phyloP scores from a whole-genome alignment of 1,140 invertebrate species.

The Goniozus legneri region DNA sequence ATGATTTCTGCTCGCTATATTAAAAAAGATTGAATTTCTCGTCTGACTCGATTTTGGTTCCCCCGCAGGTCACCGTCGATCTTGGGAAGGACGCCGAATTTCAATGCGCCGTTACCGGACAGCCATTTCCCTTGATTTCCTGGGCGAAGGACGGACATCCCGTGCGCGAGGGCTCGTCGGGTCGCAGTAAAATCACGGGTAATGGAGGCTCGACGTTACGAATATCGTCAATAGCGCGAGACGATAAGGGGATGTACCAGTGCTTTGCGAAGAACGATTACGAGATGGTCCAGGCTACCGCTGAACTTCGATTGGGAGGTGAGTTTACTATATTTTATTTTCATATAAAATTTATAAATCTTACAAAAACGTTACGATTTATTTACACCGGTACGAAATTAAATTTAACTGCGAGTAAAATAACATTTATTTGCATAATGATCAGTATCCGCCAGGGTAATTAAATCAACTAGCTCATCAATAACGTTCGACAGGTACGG shows the following conservation, averaged over 20 bases:
- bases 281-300: slow-evolving; percentile 79
- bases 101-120: slow-evolving; percentile 81
- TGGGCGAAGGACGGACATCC: slow-evolving; percentile 83
- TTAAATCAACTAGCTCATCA: no score
- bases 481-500: no score
- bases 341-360: background rate
- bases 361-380: no score
- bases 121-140: slow-evolving; percentile 73
- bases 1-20: no score
- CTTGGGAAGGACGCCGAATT: slow-evolving; percentile 77
- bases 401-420: no score
- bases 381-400: no score
- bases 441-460: no score
- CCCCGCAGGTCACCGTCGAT: slow-evolving; percentile 63
- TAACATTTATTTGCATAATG: no score
- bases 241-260: slow-evolving; percentile 85
- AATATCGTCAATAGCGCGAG: slow-evolving; percentile 68
- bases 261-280: slow-evolving; percentile 83
- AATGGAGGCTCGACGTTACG: slow-evolving; percentile 41
- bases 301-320: slow-evolving; percentile 82
- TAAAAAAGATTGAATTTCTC: no score
- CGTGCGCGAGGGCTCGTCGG: slow-evolving; percentile 57
- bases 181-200: slow-evolving; percentile 44
- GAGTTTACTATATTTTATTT: slow-evolving; percentile 33
- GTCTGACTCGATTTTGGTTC: no score